These are phyloP conservation scores for Dicyrtoma fusca DNA, from an alignment of 2,888 invertebrate genomes.

Conservation along the genomic window DNA sequence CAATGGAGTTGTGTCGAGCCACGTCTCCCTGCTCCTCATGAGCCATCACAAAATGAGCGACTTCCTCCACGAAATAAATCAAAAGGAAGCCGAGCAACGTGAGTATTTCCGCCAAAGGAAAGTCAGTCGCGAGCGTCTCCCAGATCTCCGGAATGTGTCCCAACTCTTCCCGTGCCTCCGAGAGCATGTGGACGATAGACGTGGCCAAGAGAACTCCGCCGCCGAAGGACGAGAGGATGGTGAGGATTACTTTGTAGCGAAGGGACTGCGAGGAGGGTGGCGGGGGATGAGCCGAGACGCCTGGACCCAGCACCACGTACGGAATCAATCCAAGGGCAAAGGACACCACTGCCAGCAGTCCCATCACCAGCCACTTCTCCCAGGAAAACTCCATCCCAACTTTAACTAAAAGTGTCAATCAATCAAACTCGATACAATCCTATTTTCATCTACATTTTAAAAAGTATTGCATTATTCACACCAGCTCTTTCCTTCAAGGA, in stretches of 20 bases:
- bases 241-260: conserved; percentile 61
- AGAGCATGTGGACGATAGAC: conserved; percentile 75
- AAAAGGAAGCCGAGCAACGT: conserved; percentile 50
- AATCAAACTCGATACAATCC: too few species aligned
- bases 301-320: conserved; percentile 24
- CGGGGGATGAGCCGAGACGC: background rate
- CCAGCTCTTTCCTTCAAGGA: too few species aligned
- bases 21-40: conserved; percentile 33
- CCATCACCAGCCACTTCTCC: conserved; percentile 54
- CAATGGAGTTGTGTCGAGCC: conserved; percentile 49
- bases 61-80: conserved; percentile 55
- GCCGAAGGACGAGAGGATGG: conserved; percentile 76
- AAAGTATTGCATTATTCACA: too few species aligned
- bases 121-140: conserved; percentile 45
- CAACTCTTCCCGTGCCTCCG: conserved; percentile 67
- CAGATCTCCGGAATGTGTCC: conserved; percentile 11
- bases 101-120: conserved; percentile 53
- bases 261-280: background rate
- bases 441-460: too few species aligned
- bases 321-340: conserved; percentile 50
- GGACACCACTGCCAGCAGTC: conserved; percentile 48
- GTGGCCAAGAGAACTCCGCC: conserved; percentile 77
- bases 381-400: conserved; percentile 32
- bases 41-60: conserved; percentile 56
- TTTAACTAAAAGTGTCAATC: too few species aligned